Base-by-base conservation (phyloP, 2,797 vertebrate genomes). In the Sitta carolinensis region DNA sequence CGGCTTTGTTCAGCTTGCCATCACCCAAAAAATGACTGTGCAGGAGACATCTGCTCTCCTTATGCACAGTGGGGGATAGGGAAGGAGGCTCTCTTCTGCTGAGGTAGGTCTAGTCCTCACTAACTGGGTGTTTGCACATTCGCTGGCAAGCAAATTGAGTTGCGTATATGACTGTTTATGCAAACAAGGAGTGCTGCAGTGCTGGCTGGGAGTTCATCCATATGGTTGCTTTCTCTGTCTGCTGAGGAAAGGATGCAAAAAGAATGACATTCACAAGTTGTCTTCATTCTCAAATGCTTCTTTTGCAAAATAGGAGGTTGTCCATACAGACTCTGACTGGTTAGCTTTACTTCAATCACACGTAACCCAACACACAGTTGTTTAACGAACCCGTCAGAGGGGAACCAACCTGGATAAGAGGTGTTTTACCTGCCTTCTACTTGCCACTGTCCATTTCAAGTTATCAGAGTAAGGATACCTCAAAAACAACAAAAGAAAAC, bases 31-130 rank as follows among this genome's bases (percentile, higher is more conserved):
- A 89, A 36, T 30, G 19, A 17, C 32, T 63, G 18, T 3, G 4
- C 16, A 22, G 70, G 74, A 84, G 62, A 82, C 85, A 95, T 95
- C 92, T 96, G 91, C 58, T 91, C n/a, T 88, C 69, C 92, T 92
- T 82, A 91, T 76, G 91, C 61, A 42, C 62, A 25, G 19, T 10
- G 20, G 1, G n/a, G 59, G 45, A 86, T 47, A 84, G 18, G 23
- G 15, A 86, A 81, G 21, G 26, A 38, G 30, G 45, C 30, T 78
- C 47, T 66, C 55, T 87, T 93, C 55, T 85, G 13, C 73, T 91
- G 76, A 87, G 48, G 72, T 66, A 69, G 59, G 66, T 85, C 93
- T 89, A 48, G 55, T 64, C 92, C 57, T 55, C 55, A 25, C 70
- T 66, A 93, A 69, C 74, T 72, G 69, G 36, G 5, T 43, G 16